Evolutionary conservation across 1,140 invertebrate species (phyloP).

Genomic region (Ptiloglossa arizonensis): DNA sequence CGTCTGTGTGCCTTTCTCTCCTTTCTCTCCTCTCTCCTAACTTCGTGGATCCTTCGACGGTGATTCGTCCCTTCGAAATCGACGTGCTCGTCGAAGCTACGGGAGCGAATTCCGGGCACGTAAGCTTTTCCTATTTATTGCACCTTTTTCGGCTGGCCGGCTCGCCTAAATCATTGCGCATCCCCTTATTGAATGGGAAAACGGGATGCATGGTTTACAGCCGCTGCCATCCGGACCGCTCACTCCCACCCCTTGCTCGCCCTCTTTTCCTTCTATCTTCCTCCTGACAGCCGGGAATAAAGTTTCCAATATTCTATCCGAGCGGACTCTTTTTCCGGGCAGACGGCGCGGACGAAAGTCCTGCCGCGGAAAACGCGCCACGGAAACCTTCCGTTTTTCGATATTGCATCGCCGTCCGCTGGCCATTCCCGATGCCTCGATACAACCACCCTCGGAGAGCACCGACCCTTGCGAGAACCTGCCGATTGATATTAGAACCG

Average conservation of each 20-base stretch:
- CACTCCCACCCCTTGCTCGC: neutral
- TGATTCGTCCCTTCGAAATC: slow-evolving; percentile 63
- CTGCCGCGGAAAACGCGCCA: slow-evolving; percentile 22
- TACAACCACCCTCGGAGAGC: neutral
- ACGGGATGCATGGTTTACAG: slow-evolving; percentile 71
- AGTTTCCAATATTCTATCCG: slow-evolving; percentile 69
- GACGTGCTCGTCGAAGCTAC: slow-evolving; percentile 49
- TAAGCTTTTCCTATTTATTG: slow-evolving; percentile 73
- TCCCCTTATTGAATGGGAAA: slow-evolving; percentile 75
- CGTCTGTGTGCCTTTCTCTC: slow-evolving; percentile 1
- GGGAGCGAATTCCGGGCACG: slow-evolving; percentile 74
- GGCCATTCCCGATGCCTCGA: neutral
- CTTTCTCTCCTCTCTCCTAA: slow-evolving; percentile 16
- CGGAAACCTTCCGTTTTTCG: slow-evolving; percentile 23
- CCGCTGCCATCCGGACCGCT: slow-evolving; percentile 58
- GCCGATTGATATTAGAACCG: slow-evolving; percentile 5
- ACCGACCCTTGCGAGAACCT: neutral
- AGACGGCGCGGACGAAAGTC: neutral
- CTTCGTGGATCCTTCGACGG: slow-evolving; percentile 5
- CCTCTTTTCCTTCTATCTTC: slow-evolving; percentile 27
- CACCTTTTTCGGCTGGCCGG: slow-evolving; percentile 70
- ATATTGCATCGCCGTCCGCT: slow-evolving; percentile 6
- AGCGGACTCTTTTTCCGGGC: slow-evolving; percentile 13
- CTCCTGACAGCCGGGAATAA: slow-evolving; percentile 58
- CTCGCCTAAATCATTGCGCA: slow-evolving; percentile 76